Base-by-base conservation (phyloP, 2,888 invertebrate genomes). In the Toxonevra muliebris region DNA sequence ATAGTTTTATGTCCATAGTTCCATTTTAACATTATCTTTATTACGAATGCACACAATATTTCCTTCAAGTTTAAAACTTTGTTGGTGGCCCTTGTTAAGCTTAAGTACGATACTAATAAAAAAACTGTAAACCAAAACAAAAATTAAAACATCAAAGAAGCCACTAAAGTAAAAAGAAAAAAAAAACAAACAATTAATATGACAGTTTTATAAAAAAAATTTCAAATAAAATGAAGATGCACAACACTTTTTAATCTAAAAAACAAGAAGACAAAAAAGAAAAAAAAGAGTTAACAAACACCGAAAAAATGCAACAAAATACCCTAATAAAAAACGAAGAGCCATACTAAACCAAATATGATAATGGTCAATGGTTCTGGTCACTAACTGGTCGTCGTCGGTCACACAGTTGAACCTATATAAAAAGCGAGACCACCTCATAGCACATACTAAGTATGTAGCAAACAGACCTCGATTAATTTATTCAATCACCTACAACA, bases 401-500 rank as follows among this genome's bases (percentile, higher is more conserved):
- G 20, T 42, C 13, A 15, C 61, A 43, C 55, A 54, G 45, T 30
- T 50, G 52, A 40, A 11, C 41, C 40, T 59, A 19, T 7, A 30
- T 30, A 30, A 30, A 30, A 30, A 4, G 30, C 41, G 65, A 69
- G 30, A 60, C 61, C 65, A 69, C 64, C 64, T 72, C 71, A 62
- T 40, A 55, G 65, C 43, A 50, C 66, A 72, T 71, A 30, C 30
- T 30, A 4, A 30, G 3, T 30, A 30, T 30, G 30, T 30, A 30
- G 30, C 30, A 7, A 7, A 30, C 59, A 70, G 40, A 30, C 61
- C 69, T 63, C 76, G 77, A 75, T 79, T 81, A 81, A 80, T 81
- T 80, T 81, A 80, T 81, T 75, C 80, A 79, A 76, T 72, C 70
- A 70, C 69, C 71, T 70, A 72, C 73, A 71, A 72, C 70, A 61